phyloP scores from a whole-genome alignment of 1,140 invertebrate genomes.

The Mizuhopecten yessoensis region DNA sequence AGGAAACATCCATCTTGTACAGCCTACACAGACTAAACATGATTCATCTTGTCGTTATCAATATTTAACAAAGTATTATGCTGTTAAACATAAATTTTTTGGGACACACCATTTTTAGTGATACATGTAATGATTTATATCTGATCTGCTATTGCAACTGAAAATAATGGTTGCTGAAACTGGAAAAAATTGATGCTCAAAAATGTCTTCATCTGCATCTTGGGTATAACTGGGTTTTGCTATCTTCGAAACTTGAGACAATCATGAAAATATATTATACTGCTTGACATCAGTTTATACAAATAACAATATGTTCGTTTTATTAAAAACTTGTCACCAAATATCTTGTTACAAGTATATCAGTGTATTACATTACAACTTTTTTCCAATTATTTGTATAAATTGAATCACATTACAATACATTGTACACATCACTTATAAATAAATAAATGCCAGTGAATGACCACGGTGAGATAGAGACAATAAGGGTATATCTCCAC shows the following conservation, averaged over 20 bases:
- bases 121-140: neutral
- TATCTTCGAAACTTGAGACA: neutral
- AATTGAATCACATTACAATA: constrained; percentile 19
- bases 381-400: constrained; percentile 11
- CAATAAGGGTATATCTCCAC: neutral
- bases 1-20: neutral
- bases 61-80: neutral
- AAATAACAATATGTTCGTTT: neutral
- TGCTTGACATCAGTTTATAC: neutral
- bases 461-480: neutral
- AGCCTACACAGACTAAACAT: neutral
- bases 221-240: neutral
- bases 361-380: neutral
- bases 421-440: neutral
- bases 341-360: neutral
- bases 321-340: neutral
- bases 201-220: neutral
- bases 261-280: constrained; percentile 12
- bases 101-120: neutral
- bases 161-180: neutral
- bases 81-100: neutral
- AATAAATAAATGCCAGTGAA: constrained; percentile 28
- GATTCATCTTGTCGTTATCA: neutral
- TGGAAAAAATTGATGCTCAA: neutral
- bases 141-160: neutral